Percentiles rank a stretch among this genome's conserved stretches.
These are phyloP conservation scores for Poicephalus meyeri DNA, from an alignment of 2,113 vertebrate genomes.

Conservation along the genomic window DNA sequence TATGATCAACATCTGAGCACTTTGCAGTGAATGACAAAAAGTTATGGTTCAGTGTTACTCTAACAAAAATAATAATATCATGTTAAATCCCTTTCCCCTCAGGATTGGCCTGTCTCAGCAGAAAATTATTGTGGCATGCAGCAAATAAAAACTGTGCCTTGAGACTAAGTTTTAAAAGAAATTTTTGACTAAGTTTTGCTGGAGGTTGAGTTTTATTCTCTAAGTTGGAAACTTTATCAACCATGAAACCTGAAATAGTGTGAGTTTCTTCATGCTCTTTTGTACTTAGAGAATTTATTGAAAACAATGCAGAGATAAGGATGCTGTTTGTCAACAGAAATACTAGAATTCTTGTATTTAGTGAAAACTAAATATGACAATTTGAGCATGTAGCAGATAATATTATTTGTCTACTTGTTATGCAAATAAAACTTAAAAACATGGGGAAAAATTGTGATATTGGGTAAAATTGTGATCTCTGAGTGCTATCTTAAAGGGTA, in stretches of 20 bases:
- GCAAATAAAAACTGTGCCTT: background rate
- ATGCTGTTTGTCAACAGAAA: background rate
- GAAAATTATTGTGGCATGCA: background rate
- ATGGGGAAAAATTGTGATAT: background rate
- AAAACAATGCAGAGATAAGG: background rate
- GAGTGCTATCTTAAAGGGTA: background rate
- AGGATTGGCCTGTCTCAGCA: background rate
- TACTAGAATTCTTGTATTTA: background rate
- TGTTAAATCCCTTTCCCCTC: background rate
- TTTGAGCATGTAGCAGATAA: background rate
- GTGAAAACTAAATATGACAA: background rate
- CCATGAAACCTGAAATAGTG: background rate
- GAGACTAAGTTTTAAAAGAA: background rate
- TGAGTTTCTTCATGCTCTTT: background rate
- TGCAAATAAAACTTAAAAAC: background rate
- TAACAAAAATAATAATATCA: background rate
- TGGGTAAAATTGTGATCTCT: background rate
- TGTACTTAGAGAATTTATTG: background rate
- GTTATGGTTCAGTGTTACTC: background rate
- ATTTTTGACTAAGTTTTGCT: background rate
- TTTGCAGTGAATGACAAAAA: background rate
- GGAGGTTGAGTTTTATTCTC: background rate
- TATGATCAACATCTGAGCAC: accelerated
- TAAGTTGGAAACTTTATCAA: background rate
- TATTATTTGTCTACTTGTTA: background rate